These are phyloP conservation scores for Holothuria glaberrima DNA, from an alignment of 35 echinoderm and acorn worm genomes.

Conservation along the genomic window DNA sequence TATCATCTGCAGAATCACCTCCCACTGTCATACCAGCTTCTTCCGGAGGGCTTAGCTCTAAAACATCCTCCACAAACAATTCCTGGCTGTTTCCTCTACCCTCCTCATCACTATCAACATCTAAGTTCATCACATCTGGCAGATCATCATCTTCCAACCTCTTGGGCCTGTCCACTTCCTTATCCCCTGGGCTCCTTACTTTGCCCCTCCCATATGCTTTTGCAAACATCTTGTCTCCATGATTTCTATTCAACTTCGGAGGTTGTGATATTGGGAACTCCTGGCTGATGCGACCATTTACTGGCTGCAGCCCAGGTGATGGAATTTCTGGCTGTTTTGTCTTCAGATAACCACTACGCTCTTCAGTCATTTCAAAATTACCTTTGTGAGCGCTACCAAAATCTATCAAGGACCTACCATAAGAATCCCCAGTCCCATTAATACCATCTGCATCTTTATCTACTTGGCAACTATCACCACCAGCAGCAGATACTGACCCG, in stretches of 20 bases:
- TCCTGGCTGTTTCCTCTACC: neutral
- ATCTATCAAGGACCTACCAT: neutral
- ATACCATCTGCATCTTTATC: neutral
- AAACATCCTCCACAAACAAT: conserved; percentile 8
- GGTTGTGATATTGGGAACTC: conserved; percentile 51
- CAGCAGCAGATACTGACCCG: neutral
- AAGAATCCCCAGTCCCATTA: neutral
- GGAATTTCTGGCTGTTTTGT: neutral
- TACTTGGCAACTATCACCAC: neutral
- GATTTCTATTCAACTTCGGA: conserved; percentile 55
- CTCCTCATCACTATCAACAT: conserved; percentile 43
- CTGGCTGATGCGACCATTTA: neutral
- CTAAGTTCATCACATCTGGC: conserved; percentile 46
- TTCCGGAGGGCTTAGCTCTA: no score
- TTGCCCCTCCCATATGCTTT: conserved; percentile 45
- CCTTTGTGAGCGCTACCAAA: neutral
- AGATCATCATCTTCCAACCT: neutral
- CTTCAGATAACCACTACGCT: neutral
- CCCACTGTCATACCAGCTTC: no score
- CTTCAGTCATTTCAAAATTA: neutral
- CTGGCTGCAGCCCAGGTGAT: neutral
- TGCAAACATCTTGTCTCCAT: conserved; percentile 65
- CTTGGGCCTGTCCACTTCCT: neutral
- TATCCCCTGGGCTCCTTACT: conserved; percentile 18
- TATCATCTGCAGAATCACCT: no score